A percentile compares a stretch with the other conserved stretches of the same genome.
phyloP scores from a whole-genome alignment of 2,113 vertebrate species.

The Chauna torquata region DNA sequence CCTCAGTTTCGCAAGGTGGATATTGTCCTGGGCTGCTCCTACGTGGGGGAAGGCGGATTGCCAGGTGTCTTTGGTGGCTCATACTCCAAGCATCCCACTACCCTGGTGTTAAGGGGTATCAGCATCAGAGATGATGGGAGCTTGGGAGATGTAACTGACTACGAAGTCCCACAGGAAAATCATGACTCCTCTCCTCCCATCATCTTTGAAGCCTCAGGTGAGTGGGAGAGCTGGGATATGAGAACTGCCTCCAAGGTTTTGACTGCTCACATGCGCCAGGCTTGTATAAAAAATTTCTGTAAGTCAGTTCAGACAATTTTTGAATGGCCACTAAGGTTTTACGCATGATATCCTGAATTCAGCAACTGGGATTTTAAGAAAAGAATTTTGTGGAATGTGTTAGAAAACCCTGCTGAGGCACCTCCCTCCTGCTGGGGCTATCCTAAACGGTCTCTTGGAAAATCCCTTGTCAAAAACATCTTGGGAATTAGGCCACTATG shows the following conservation, averaged over 20 bases:
- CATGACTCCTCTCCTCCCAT: conserved; percentile 50
- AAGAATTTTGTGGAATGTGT: background rate
- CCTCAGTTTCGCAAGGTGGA: conserved; percentile 59
- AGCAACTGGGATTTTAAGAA: background rate
- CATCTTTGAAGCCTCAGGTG: conserved; percentile 82
- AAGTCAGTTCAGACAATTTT: background rate
- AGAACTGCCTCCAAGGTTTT: background rate
- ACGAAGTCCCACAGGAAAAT: conserved; percentile 50
- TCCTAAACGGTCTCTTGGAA: background rate
- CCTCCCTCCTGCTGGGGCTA: background rate
- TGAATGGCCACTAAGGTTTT: background rate
- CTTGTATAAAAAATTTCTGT: background rate
- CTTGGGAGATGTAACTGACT: conserved; percentile 76
- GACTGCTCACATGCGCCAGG: too few species aligned
- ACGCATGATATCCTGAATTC: background rate
- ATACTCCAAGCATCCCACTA: conserved; percentile 65
- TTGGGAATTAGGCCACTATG: background rate
- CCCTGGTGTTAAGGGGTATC: conserved; percentile 78
- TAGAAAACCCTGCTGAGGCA: background rate
- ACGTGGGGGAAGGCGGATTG: conserved; percentile 62
- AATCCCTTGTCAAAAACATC: background rate
- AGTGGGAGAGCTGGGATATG: background rate
- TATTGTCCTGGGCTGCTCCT: conserved; percentile 78
- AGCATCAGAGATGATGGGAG: conserved; percentile 64
- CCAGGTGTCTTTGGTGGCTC: background rate